Evolutionary conservation across 2,797 vertebrate species (phyloP), one percentile per base, ranked within the genome.

Genomic region (Acipenser ruthenus): DNA sequence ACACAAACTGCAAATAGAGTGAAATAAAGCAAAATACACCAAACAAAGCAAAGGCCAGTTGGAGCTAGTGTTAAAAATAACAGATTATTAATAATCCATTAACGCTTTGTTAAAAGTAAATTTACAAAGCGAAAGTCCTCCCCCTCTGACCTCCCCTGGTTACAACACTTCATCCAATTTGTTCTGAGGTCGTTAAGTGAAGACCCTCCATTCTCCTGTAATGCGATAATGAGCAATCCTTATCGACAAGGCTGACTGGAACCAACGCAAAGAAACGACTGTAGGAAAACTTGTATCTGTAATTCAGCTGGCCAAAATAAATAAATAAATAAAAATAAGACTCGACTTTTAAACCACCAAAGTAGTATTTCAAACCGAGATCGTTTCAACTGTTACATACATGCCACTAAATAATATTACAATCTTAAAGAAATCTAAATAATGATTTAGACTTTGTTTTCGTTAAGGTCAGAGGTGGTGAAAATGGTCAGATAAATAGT

Each of bases 81-180:
- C 12, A 60, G 56, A 53, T 62, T 1, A 7, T 68, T 60, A 68
- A 70, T 72, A 61, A 62, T 66, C 60, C 49, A 0, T 0, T 0
- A 69, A 69, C 73, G 76, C 76, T 77, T 73, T 59, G 77, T 68
- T 71, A n/a, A 12, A 60, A 13, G 70, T 11, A 62, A 53, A 69
- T 61, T 66, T 51, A 12, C 55, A 60, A 63, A 70, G 50, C 6
- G 61, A 65, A 11, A 6, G 2, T 65, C 6, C 60, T 65, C 8
- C 4, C 10, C n/a, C 61, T 18, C 3, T 72, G 70, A 66, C 72
- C 77, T 70, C 60, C 74, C 71, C 69, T 69, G 62, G 69, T 75
- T 63, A 66, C 53, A 74, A 78, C 67, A 74, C 73, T 78, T 80
- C 74, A 75, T 76, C 74, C 73, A 77, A 71, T 83, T 82, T 79